phyloP scores from a whole-genome alignment of 2,113 vertebrate genomes.

The Ictidomys tridecemlineatus region DNA sequence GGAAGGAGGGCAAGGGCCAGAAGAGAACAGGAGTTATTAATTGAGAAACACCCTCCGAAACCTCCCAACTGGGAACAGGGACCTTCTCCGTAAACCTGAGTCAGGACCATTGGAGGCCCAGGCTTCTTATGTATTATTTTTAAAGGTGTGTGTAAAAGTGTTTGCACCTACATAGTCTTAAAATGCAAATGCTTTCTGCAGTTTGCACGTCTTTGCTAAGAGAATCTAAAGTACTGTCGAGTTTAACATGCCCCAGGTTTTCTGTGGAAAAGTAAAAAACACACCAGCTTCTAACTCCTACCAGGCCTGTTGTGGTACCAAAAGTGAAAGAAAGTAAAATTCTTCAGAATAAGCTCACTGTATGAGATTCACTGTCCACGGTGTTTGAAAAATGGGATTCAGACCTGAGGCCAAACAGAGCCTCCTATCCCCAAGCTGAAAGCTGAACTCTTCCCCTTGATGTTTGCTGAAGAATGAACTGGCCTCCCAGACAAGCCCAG shows the following conservation, averaged over 20 bases:
- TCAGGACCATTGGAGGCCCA: neutral
- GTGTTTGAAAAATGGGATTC: neutral
- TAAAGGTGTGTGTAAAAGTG: neutral
- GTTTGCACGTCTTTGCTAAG: neutral
- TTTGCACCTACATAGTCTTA: neutral
- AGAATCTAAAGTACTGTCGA: neutral
- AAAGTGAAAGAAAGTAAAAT: neutral
- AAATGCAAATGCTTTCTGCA: neutral
- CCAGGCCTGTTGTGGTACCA: neutral
- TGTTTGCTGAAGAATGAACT: neutral
- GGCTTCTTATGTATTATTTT: neutral
- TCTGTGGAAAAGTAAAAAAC: neutral
- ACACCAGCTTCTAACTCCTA: neutral
- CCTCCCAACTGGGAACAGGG: neutral
- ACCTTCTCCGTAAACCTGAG: neutral
- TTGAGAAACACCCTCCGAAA: neutral
- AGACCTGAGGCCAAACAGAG: neutral
- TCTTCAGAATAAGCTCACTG: too few species aligned
- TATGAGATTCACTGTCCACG: neutral
- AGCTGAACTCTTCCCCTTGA: neutral
- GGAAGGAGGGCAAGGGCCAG: rapidly evolving
- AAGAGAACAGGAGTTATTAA: neutral
- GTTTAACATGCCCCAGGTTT: neutral
- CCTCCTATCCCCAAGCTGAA: neutral
- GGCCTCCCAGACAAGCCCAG: neutral